Evolutionary conservation across 2,113 vertebrate genomes (phyloP), one percentile per base, ranked within the genome.

Genomic region (Parotia lawesii): DNA sequence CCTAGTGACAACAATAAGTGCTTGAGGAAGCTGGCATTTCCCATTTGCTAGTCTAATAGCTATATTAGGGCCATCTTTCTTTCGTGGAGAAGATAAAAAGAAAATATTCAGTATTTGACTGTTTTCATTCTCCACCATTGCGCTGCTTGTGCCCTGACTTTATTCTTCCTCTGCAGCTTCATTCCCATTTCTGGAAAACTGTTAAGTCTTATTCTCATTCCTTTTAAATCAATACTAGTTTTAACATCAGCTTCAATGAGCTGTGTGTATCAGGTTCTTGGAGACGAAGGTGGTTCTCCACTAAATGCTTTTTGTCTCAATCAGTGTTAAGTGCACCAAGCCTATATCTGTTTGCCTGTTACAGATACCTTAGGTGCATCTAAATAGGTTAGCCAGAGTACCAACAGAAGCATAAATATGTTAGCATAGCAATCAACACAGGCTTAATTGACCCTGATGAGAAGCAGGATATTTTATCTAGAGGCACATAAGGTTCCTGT

Each of bases 1-100:
- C 72, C 74, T 83, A 44, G 72, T 84, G 78, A 81, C 79, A 93
- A 79, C 73, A 95, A 70, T 21, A 65, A 89, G 58, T 73, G 47
- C 75, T 77, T 71, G 51, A 87, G 54, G 77, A 95, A 85, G 50
- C 37, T 89, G 66, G 60, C 38, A 3, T 92, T 95, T 93, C 70
- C n/a, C 85, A 76, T 96, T 95, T 90, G 44, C 60, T 77, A 92
- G 54, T 85, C 85, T 96, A 79, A 92, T 75, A 51, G 47, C 64
- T 91, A 44, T 74, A 56, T 84, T 92, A 91, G 47, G 42, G 23
- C 17, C 54, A 44, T 82, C 58, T 85, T 87, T 91, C 76, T 89
- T 93, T 65, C 75, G 48, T 66, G 18, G 57, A 87, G 85, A 58
- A 90, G 74, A 81, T 60, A 82, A 85, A 87, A 93, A 57, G 22